These are phyloP conservation scores for Daphoenositta chrysoptera DNA, from an alignment of 2,113 vertebrate species.

Conservation along the genomic window DNA sequence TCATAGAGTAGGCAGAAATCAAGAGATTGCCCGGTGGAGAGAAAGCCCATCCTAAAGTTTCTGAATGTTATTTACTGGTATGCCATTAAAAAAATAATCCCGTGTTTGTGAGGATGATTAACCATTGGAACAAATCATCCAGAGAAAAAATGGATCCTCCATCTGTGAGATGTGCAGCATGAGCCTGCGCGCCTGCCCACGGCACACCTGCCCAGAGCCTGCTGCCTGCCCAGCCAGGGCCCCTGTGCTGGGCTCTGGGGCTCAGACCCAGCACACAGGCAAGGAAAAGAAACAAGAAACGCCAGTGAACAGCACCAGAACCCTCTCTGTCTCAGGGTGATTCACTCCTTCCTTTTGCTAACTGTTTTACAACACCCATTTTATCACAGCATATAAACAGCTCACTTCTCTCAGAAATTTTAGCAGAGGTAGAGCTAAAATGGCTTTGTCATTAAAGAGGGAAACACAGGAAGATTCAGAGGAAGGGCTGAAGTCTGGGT, in stretches of 20 bases:
- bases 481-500: slow-evolving; percentile 2
- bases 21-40: not conserved
- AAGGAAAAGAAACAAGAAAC: not conserved
- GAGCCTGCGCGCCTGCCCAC: not conserved
- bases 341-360: not conserved
- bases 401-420: not conserved
- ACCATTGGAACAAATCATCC: slow-evolving; percentile 36
- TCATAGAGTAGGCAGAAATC: not conserved
- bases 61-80: not conserved
- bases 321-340: not conserved
- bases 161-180: not conserved
- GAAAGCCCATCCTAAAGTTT: not conserved
- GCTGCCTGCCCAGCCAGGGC: not conserved
- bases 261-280: not conserved
- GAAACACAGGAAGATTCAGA: not conserved
- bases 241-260: rapidly evolving
- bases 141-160: not conserved
- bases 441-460: slow-evolving; percentile 25
- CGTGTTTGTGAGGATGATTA: slow-evolving; percentile 42
- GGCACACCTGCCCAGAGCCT: not conserved
- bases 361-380: not conserved
- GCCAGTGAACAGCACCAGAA: not conserved
- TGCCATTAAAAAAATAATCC: not conserved
- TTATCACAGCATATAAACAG: not conserved
- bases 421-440: slow-evolving; percentile 23